Percentiles rank a stretch among this genome's conserved stretches.
These are phyloP conservation scores for Hypocryptadius cinnamomeus DNA, from an alignment of 2,113 vertebrate genomes.

Conservation along the genomic window DNA sequence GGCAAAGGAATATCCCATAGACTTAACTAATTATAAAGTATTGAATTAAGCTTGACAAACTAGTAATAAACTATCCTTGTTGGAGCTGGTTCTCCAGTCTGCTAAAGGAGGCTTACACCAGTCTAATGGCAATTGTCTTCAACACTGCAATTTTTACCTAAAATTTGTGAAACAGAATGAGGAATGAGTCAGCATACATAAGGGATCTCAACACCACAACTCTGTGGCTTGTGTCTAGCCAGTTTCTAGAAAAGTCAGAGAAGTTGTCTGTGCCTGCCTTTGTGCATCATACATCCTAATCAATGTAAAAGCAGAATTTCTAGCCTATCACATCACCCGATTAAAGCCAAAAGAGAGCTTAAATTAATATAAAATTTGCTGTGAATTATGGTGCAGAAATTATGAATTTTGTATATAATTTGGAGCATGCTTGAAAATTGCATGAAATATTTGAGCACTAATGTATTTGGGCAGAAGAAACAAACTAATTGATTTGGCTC, in stretches of 20 bases:
- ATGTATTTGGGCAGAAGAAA: neutral
- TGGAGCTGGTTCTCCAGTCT: neutral
- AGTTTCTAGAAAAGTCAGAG: neutral
- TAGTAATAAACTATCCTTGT: neutral
- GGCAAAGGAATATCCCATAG: neutral
- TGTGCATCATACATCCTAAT: neutral
- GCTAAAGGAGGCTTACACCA: neutral
- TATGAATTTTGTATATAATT: neutral
- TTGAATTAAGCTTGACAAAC: neutral
- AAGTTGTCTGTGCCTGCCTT: neutral
- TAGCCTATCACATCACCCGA: neutral
- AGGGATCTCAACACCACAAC: neutral
- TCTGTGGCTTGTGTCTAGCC: neutral
- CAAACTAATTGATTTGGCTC: neutral
- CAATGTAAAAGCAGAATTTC: neutral
- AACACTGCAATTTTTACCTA: neutral
- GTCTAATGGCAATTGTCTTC: neutral
- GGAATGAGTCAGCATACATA: neutral
- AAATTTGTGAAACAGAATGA: neutral
- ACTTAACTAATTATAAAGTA: neutral
- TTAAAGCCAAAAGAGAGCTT: neutral
- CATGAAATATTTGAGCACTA: neutral
- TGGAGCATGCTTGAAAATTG: neutral
- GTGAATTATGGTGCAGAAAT: neutral
- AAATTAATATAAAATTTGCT: neutral